Percentiles rank a stretch among this genome's conserved stretches.
Conservation (phyloP, 2,888 invertebrate genomes). For the Drosophila mercatorum region DNA sequence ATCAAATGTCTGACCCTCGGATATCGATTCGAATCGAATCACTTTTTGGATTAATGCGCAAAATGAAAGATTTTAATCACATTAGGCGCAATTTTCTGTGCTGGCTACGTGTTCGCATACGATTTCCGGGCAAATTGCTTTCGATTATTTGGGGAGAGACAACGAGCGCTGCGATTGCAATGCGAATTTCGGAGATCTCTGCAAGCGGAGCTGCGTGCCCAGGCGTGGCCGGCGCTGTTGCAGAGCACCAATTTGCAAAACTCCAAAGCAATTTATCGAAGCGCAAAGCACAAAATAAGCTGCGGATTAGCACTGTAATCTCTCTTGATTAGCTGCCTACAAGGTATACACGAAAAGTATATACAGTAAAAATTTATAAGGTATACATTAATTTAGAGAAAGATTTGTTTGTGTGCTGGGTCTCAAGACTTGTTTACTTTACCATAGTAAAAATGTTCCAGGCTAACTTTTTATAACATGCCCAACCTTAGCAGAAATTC, state of each 20-base stretch:
- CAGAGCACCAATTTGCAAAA: conserved; percentile 49
- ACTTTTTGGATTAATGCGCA: conserved; percentile 56
- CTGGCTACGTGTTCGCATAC: conserved; percentile 30
- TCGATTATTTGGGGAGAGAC: conserved; percentile 44
- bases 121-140: conserved; percentile 50
- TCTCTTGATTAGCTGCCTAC: background rate
- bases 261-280: conserved; percentile 34
- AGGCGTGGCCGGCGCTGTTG: conserved; percentile 37
- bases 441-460: too few relatives aligned
- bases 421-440: too few relatives aligned
- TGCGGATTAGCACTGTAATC: background rate
- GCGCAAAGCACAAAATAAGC: conserved; percentile 11
- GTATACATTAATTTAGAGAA: too few relatives aligned
- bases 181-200: conserved; percentile 6
- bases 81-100: conserved; percentile 67
- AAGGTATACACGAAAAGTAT: background rate
- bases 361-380: too few relatives aligned
- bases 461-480: too few relatives aligned
- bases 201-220: background rate
- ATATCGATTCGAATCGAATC: conserved; percentile 32
- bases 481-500: too few relatives aligned
- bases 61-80: conserved; percentile 77
- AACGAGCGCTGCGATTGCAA: conserved; percentile 56
- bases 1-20: conserved; percentile 72
- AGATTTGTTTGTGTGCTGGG: too few relatives aligned